Conservation (phyloP, 2,113 vertebrate species). For the Nanorana parkeri region DNA sequence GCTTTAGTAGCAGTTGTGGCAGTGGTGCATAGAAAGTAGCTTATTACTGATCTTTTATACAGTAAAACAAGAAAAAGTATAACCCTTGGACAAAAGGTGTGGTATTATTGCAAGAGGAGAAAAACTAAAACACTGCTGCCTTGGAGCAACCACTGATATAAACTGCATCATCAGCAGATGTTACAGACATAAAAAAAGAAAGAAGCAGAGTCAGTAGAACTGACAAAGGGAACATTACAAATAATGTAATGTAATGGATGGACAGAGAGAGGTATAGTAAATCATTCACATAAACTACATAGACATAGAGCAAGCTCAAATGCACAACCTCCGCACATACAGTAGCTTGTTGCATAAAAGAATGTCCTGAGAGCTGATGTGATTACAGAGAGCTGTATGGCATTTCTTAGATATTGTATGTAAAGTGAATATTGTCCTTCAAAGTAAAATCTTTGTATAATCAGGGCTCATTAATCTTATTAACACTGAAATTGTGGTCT, state of each 20-base stretch:
- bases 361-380: neutral
- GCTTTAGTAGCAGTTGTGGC: too few relatives aligned
- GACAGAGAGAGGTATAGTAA: constrained; percentile 4
- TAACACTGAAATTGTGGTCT: neutral
- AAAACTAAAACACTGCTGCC: neutral
- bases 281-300: neutral
- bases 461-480: neutral
- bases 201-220: constrained; percentile 23
- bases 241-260: constrained; percentile 12
- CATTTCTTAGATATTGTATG: neutral
- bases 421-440: neutral
- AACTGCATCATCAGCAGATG: constrained; percentile 13
- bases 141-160: neutral
- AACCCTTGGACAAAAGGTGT: too few relatives aligned
- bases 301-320: neutral
- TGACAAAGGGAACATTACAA: constrained; percentile 43
- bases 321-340: neutral
- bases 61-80: too few relatives aligned
- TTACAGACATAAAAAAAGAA: constrained; percentile 4
- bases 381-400: neutral
- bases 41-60: too few relatives aligned
- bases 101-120: too few relatives aligned
- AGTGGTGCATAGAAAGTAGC: too few relatives aligned
- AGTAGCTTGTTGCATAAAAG: neutral
- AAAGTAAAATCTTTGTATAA: neutral